Evolutionary conservation across 1,140 invertebrate species (phyloP), one percentile per base, ranked within the genome.

Genomic region (Eurosta solidaginis): DNA sequence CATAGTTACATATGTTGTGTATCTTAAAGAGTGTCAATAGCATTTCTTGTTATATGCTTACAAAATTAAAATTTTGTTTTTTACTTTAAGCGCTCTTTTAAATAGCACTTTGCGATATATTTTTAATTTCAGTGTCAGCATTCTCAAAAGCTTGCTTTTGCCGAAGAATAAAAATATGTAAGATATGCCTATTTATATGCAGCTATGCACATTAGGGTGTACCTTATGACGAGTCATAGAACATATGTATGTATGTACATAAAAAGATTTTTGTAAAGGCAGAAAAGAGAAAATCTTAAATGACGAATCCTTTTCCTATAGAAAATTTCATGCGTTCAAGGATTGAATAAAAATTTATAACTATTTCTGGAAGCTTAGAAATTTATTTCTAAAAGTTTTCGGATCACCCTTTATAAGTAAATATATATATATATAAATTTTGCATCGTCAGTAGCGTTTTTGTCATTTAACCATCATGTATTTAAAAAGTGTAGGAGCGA

Each of bases 61-160:
- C 3, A 12, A 20, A 22, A 25, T 27, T 12, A 29, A 59, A 33
- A 17, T 59, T 29, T 12, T 17, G 17, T 33, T 25, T 17, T 5
- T 6, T 59, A 33, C n/a, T 54, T 12, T 3, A 54, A 6, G 25
- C 14, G 52, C 25, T 59, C 25, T 4, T 59, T 14, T 29, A 20
- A 4, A 27, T 27, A 59, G 52, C 25, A 59, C 1, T 22, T 36
- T 68, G 59, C 9, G 40, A 40, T 40, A 20, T 40, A 68, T 40
- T 68, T 68, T 42, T n/a, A n/a, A 40, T 68, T 36, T 68, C 59
- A 68, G 40, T 68, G 59, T 68, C 59, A 68, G 59, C 33, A 68
- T 68, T 42, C 33, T 68, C 20, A 1, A 68, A 68, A 68, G 59
- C 22, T 7, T 40, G 33, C n/a, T 17, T 68, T 68, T 68, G 17